Evolutionary conservation across 2,888 invertebrate genomes (phyloP).

Genomic region (Unio pictorum): DNA sequence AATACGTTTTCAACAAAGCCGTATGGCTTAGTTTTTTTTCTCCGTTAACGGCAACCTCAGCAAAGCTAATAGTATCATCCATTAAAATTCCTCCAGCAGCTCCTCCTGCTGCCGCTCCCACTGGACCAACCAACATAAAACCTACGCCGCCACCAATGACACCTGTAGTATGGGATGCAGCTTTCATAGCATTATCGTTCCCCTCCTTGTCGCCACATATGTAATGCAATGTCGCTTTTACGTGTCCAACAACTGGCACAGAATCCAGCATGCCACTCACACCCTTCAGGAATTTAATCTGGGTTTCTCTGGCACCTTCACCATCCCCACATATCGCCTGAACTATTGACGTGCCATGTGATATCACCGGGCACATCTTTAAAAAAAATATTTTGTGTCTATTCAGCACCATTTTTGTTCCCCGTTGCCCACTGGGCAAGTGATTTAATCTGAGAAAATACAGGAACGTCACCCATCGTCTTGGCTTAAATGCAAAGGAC

Average conservation of each 20-base stretch:
- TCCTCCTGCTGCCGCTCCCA: neutral
- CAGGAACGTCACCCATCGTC: neutral
- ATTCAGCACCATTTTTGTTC: neutral
- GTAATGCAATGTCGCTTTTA: neutral
- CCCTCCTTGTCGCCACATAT: neutral
- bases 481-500: neutral
- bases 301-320: neutral
- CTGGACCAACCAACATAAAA: neutral
- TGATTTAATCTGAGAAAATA: slow-evolving; percentile 1
- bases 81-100: neutral
- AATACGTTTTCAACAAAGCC: too few relatives aligned
- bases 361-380: neutral
- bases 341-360: neutral
- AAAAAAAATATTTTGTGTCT: neutral
- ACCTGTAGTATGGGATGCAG: neutral
- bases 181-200: neutral
- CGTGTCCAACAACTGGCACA: slow-evolving; percentile 1
- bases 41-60: too few relatives aligned
- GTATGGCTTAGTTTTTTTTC: too few relatives aligned
- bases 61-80: neutral
- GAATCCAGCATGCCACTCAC: neutral
- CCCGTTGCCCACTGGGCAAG: neutral
- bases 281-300: neutral
- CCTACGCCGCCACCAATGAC: neutral
- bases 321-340: neutral